Evolutionary conservation across 2,113 vertebrate species (phyloP).

Genomic region (Nyctereutes procyonoides): DNA sequence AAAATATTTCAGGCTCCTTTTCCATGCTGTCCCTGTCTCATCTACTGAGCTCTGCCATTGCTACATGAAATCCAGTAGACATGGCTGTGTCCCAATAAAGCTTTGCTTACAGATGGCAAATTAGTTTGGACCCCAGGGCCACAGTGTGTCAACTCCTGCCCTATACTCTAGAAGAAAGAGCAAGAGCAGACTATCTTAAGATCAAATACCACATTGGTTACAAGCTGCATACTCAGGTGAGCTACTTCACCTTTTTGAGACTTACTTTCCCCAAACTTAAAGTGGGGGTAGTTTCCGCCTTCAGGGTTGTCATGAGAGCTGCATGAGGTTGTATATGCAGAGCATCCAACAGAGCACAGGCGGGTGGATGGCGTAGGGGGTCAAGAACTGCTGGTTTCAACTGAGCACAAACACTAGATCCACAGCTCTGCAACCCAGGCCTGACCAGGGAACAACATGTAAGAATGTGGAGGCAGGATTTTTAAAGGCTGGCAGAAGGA

Average conservation of each 20-base stretch:
- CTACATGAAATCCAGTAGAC: not conserved
- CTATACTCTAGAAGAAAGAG: not conserved
- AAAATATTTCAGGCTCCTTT: not conserved
- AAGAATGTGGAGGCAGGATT: constrained; percentile 41
- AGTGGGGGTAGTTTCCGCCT: not conserved
- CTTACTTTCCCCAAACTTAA: not conserved
- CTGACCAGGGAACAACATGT: not conserved
- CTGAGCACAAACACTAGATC: not conserved
- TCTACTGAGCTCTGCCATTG: not conserved
- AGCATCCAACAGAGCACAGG: not conserved
- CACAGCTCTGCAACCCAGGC: not conserved
- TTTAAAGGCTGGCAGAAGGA: constrained; percentile 73
- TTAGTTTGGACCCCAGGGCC: not conserved
- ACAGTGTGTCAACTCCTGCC: not conserved
- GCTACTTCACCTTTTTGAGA: not conserved
- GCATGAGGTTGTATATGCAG: rapidly evolving
- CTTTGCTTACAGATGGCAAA: not conserved
- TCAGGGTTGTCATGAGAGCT: not conserved
- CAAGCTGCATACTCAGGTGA: not conserved
- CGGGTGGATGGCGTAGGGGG: rapidly evolving
- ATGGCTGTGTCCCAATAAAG: not conserved
- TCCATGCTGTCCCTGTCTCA: not conserved
- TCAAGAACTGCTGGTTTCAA: rapidly evolving
- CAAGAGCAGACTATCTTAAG: not conserved
- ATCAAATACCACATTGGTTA: not conserved